Evolutionary conservation across 2,888 invertebrate species (phyloP).

Genomic region (Pammene fasciana): DNA sequence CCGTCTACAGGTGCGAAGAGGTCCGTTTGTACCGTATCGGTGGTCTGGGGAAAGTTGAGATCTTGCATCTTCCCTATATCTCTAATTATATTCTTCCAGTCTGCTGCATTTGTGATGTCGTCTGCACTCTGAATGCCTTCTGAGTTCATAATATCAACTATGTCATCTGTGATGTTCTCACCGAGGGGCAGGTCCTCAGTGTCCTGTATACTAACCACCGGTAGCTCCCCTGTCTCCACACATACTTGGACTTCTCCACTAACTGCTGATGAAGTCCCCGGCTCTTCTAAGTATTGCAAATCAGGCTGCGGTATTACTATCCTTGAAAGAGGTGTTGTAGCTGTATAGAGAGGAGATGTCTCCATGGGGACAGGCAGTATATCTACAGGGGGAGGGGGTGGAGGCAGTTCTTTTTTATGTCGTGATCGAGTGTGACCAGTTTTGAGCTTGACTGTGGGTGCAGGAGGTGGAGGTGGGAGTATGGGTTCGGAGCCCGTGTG

Average conservation of each 20-base stretch:
- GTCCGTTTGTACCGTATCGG: constrained; percentile 64
- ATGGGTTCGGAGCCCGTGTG: constrained; percentile 75
- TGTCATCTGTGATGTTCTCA: constrained; percentile 78
- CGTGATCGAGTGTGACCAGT: constrained; percentile 64
- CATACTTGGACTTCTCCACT: constrained; percentile 75
- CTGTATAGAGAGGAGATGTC: constrained; percentile 66
- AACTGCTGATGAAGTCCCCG: constrained; percentile 63
- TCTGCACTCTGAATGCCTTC: constrained; percentile 80
- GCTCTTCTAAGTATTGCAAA: constrained; percentile 69
- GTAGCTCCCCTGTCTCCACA: constrained; percentile 75
- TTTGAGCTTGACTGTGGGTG: constrained; percentile 61
- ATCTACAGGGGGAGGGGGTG: constrained; percentile 68
- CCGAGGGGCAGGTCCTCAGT: constrained; percentile 77
- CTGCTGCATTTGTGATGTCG: constrained; percentile 75
- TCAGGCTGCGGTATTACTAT: constrained; percentile 73
- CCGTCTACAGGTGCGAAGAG: constrained; percentile 64
- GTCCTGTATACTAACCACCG: constrained; percentile 81
- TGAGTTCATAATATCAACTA: constrained; percentile 80
- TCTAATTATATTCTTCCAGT: constrained; percentile 80
- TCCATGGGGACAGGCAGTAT: constrained; percentile 68
- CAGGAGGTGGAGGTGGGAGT: constrained; percentile 75
- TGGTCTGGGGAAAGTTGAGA: constrained; percentile 71
- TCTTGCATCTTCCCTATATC: constrained; percentile 79
- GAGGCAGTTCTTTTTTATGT: constrained; percentile 72
- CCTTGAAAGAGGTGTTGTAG: constrained; percentile 71